Evolutionary conservation across 2,797 vertebrate genomes (phyloP), one percentile per base, ranked within the genome.

Genomic region (Pangasius djambal): DNA sequence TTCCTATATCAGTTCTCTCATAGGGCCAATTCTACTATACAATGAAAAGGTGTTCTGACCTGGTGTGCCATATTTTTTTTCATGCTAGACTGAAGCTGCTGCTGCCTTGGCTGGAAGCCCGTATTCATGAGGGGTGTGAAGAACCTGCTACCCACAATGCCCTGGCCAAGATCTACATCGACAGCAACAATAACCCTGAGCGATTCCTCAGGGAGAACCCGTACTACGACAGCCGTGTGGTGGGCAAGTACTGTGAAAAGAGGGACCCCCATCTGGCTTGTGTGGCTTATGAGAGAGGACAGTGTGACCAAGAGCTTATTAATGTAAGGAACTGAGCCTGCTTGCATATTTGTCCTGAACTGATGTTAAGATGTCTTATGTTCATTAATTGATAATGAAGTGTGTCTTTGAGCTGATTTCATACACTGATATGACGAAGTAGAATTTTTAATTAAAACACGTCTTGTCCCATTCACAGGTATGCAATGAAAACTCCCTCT

Each of bases 221-320:
- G 7, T 98, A 91, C 92, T 99, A 99, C 0, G 97, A 99, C 94
- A 99, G 98, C 93, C 94, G 97, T 0, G 97, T 99, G 72, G 97
- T 99, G 87, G 98, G 98, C 88, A 98, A 97, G 91, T 99, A 98
- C n/a, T 99, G 97, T 87, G 98, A 99, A 92, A 99, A 98, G 93
- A 96, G 97, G 90, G 98, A 99, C 92, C 98, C 98, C 28, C 98
- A 99, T 93, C 95, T 99, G 92, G 98, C 98, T 90, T 99, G 97
- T 0, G 96, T 98, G 84, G 97, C 98, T 85, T 99, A 98, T 74
- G 98, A 99, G 93, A 95, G 97, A 88, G 98, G 98, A 0, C 97
- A 98, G 18, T 99, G 98, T 94, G 98, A 98, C 92, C 96, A 98
- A 92, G 97, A 99, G 81, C 96, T 99, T 87, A 98, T 99, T 90